Evolutionary conservation across 2,797 vertebrate genomes (phyloP).

Genomic region (Enteromius argenteus): DNA sequence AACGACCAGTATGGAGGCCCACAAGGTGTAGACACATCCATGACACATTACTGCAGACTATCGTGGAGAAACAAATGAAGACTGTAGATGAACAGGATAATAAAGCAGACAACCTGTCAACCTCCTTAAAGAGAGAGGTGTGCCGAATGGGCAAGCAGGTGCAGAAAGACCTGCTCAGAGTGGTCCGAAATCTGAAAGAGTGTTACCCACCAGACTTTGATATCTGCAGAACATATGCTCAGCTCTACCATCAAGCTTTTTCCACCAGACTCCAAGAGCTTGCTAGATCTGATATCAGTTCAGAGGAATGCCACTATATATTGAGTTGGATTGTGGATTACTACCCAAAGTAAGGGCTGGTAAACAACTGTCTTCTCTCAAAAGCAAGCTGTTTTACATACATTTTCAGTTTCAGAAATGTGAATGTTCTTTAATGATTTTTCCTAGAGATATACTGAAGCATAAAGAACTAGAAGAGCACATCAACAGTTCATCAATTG

Average conservation of each 20-base stretch:
- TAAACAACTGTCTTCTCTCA: background rate
- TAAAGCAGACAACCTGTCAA: constrained; percentile 68
- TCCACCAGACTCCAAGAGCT: constrained; percentile 71
- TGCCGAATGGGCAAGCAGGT: constrained; percentile 80
- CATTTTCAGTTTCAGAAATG: background rate
- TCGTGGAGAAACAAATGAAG: constrained; percentile 75
- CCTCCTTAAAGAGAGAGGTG: constrained; percentile 74
- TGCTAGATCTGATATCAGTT: constrained; percentile 70
- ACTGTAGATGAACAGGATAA: constrained; percentile 52
- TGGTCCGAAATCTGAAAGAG: constrained; percentile 74
- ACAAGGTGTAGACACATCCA: constrained; percentile 79
- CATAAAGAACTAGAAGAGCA: constrained; percentile 75
- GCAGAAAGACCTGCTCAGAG: constrained; percentile 82
- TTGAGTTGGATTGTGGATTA: constrained; percentile 83
- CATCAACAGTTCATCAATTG: constrained; percentile 76
- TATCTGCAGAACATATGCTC: constrained; percentile 81
- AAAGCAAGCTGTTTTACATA: background rate
- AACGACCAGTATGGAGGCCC: constrained; percentile 73
- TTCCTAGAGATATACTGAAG: constrained; percentile 81
- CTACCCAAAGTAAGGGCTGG: constrained; percentile 85
- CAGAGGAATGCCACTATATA: constrained; percentile 81
- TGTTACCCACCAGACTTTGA: constrained; percentile 83
- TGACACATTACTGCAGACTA: constrained; percentile 70
- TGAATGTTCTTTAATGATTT: constrained; percentile 23
- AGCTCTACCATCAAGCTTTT: constrained; percentile 83